Percentiles rank a stretch among this genome's conserved stretches.
phyloP scores from a whole-genome alignment of 37 sponge, comb jelly and placozoan genomes.

The Aphrocallistes beatrix region DNA sequence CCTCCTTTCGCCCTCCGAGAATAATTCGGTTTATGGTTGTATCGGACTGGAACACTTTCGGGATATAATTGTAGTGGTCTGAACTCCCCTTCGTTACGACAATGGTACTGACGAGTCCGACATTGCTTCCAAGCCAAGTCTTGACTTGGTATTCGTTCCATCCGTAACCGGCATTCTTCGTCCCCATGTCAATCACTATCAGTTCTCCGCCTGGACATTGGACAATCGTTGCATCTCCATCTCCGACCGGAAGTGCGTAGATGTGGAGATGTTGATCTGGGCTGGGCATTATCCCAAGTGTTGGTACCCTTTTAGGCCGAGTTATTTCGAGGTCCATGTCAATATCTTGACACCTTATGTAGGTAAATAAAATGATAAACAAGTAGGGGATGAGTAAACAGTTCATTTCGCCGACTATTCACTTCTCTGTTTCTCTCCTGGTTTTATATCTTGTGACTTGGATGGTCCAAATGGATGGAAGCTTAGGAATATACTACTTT shows the following conservation, averaged over 20 bases:
- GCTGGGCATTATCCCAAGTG: not conserved
- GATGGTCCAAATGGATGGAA: too few relatives aligned
- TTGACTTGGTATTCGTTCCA: not conserved
- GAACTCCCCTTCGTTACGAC: not conserved
- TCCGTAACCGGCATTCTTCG: not conserved
- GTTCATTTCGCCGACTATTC: too few relatives aligned
- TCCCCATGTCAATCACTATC: not conserved
- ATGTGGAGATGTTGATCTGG: conserved; percentile 22
- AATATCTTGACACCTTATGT: not conserved
- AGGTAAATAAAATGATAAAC: not conserved
- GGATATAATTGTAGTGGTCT: conserved; percentile 6
- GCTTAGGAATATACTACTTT: too few relatives aligned
- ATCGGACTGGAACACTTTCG: not conserved
- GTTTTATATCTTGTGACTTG: too few relatives aligned
- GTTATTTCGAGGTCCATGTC: not conserved
- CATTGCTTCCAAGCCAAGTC: conserved; percentile 2
- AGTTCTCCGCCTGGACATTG: conserved; percentile 27
- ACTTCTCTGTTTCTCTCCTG: too few relatives aligned
- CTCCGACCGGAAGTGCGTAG: conserved; percentile 32
- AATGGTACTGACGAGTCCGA: not conserved
- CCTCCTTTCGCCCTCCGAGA: not conserved
- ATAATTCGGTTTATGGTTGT: not conserved
- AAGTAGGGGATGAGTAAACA: too few relatives aligned
- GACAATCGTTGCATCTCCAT: conserved; percentile 35
- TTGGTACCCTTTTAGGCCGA: not conserved